Evolutionary conservation across 2,113 vertebrate genomes (phyloP), one percentile per base, ranked within the genome.

Genomic region (Melanerpes aurifrons): DNA sequence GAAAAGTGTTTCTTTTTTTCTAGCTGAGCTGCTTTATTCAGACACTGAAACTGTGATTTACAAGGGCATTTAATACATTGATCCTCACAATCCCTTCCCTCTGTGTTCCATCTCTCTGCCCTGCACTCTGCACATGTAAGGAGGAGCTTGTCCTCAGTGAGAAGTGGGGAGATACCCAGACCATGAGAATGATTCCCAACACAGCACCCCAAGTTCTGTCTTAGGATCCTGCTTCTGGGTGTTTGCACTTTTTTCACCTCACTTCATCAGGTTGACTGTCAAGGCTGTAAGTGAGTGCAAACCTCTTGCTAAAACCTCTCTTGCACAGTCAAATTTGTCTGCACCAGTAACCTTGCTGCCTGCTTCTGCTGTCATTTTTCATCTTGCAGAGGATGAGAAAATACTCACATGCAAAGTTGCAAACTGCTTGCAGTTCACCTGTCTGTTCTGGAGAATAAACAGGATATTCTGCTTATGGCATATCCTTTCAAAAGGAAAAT

Each of bases 91-190:
- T 3, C 6, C 8, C 3, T 15, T 74, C 5, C 10, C 9, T 70
- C 35, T 88, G 25, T 29, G 70, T 86, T 56, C 11, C 13, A 21
- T 26, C 14, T 32, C 21, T 69, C 47, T 89, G 17, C 40, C 22
- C n/a, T 84, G 26, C 29, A 37, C 29, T 22, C 7, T 29, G 1
- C 25, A 10, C 0, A 0, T 9, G 14, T 16, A n/a, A 72, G 58
- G 24, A 86, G 16, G 15, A 81, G 19, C 62, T 73, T 28, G 47
- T 54, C 24, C 61, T 53, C 2, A 7, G 8, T 0, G 1, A 32
- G 24, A 70, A 35, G 53, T 12, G 14, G 16, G 5, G 19, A 66
- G 21, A 20, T 28, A 19, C 7, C 13, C 58, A 40, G 40, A 1
- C 37, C 29, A 35, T 11, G n/a, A 45, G n/a, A 22, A 12, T 45